Conservation (phyloP, 2,888 invertebrate species). For the Agrochola macilenta region DNA sequence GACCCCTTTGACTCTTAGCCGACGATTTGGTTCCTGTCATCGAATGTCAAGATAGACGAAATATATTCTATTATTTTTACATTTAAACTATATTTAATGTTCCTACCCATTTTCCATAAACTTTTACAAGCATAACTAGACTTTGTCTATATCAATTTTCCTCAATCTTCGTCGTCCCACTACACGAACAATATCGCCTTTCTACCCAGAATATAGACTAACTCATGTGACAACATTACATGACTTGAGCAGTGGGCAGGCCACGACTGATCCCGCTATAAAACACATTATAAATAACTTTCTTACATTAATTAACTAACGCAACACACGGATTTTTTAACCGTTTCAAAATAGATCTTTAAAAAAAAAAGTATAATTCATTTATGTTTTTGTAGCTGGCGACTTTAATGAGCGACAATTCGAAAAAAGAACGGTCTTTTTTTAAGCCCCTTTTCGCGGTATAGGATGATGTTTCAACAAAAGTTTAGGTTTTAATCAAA, state of each 20-base stretch:
- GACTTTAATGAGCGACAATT: constrained; percentile 50
- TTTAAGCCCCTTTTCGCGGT: background rate
- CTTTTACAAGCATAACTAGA: background rate
- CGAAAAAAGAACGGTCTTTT: constrained; percentile 30
- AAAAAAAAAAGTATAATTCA: constrained; percentile 34
- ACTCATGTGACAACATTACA: constrained; percentile 45
- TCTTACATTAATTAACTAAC: constrained; percentile 57
- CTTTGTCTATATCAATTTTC: background rate
- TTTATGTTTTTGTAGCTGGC: constrained; percentile 49
- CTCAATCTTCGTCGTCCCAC: background rate
- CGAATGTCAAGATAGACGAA: no score
- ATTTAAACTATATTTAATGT: no score
- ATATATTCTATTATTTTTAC: no score
- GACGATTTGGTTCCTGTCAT: no score
- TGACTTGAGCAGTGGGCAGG: constrained; percentile 41
- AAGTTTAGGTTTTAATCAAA: background rate
- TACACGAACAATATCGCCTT: constrained; percentile 32
- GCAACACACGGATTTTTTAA: constrained; percentile 34
- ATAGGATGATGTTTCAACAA: background rate
- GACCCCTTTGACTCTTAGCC: no score
- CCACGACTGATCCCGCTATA: constrained; percentile 50
- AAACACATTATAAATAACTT: constrained; percentile 61
- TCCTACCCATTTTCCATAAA: no score
- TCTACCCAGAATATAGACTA: constrained; percentile 10
- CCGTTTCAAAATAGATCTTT: constrained; percentile 48